Evolutionary conservation across 2,113 vertebrate genomes (phyloP).

Genomic region (Willisornis vidua): DNA sequence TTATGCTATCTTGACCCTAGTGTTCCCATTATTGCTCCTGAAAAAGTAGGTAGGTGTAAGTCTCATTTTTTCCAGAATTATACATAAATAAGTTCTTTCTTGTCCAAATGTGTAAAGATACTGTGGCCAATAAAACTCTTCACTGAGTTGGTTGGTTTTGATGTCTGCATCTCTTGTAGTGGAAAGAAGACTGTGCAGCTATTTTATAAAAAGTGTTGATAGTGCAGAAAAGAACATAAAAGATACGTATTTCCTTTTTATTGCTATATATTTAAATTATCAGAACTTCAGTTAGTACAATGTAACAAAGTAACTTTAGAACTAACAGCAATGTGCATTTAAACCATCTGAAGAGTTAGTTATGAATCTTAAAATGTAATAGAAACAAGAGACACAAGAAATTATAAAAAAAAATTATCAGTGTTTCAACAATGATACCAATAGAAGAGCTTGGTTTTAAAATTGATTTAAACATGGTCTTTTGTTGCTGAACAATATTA

Average conservation of each 20-base stretch:
- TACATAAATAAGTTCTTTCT: neutral
- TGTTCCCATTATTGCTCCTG: neutral
- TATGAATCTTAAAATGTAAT: neutral
- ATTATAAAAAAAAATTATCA: neutral
- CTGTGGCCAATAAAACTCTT: neutral
- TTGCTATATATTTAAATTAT: slow-evolving; percentile 3
- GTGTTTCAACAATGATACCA: neutral
- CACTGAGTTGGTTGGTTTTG: neutral
- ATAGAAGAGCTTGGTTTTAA: neutral
- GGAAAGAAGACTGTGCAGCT: neutral
- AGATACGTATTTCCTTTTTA: neutral
- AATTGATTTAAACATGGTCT: neutral
- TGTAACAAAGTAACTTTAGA: neutral
- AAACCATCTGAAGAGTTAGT: neutral
- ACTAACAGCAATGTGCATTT: neutral
- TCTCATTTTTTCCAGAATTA: neutral
- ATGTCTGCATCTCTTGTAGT: slow-evolving; percentile 13
- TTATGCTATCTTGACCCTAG: neutral
- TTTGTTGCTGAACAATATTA: neutral
- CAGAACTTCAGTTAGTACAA: neutral
- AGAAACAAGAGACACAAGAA: neutral
- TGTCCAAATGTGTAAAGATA: neutral
- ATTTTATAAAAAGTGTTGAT: neutral
- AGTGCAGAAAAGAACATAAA: neutral
- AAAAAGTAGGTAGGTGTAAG: neutral